These are phyloP conservation scores for Dendrolimus pini DNA, from an alignment of 2,888 invertebrate species.

Conservation along the genomic window DNA sequence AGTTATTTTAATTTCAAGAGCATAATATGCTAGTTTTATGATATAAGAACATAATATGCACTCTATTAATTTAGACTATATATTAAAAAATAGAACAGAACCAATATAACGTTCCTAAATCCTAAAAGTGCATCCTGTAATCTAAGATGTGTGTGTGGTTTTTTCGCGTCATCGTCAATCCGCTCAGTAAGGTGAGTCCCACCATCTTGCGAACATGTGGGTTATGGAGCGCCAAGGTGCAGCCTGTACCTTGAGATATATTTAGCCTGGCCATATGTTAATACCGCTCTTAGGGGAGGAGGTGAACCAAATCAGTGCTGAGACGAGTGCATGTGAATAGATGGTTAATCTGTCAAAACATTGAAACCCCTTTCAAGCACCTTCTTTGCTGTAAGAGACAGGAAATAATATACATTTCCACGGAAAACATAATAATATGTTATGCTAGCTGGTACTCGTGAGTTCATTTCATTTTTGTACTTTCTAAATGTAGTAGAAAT, in stretches of 20 bases:
- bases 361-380: slow-evolving; percentile 20
- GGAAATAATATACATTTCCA: too few species aligned
- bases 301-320: slow-evolving; percentile 31
- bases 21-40: too few species aligned
- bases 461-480: too few species aligned
- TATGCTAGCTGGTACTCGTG: too few species aligned
- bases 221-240: slow-evolving; percentile 40
- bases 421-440: too few species aligned
- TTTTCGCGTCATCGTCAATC: slow-evolving; percentile 58
- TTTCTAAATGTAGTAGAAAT: too few species aligned
- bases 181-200: slow-evolving; percentile 56
- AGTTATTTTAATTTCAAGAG: too few species aligned
- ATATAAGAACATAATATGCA: too few species aligned
- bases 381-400: slow-evolving; percentile 1
- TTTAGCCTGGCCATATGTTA: slow-evolving; percentile 67
- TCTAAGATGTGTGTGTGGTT: slow-evolving; percentile 49
- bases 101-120: slow-evolving; percentile 28
- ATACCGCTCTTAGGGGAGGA: slow-evolving; percentile 35
- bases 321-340: slow-evolving; percentile 15
- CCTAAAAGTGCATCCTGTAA: slow-evolving; percentile 68
- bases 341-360: slow-evolving; percentile 26
- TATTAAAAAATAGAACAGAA: too few species aligned
- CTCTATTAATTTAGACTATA: too few species aligned
- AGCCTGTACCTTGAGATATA: slow-evolving; percentile 45
- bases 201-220: slow-evolving; percentile 71